A percentile compares a stretch with the other conserved stretches of the same genome.
phyloP scores from a whole-genome alignment of 2,888 invertebrate species.

The Palloptera scutellata region DNA sequence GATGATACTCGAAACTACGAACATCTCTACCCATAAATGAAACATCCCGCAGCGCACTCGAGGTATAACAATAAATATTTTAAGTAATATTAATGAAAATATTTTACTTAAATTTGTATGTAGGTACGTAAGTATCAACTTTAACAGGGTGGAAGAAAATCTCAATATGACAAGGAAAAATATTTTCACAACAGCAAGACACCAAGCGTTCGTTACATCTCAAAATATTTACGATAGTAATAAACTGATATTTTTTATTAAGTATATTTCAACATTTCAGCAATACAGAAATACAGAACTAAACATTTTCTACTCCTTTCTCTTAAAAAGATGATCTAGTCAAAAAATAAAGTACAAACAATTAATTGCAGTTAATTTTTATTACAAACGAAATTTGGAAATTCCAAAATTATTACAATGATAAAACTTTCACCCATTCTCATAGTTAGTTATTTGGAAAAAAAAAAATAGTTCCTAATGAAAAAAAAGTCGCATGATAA shows the following conservation, averaged over 20 bases:
- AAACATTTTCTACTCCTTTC: slow-evolving; percentile 19
- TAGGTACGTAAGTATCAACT: too few relatives aligned
- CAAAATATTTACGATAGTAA: slow-evolving; percentile 32
- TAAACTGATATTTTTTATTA: slow-evolving; percentile 26
- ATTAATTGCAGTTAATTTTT: slow-evolving; percentile 31
- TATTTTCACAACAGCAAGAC: too few relatives aligned
- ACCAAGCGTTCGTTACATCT: neutral
- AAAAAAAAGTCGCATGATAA: too few relatives aligned
- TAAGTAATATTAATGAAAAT: too few relatives aligned
- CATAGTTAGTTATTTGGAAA: neutral
- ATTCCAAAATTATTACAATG: neutral
- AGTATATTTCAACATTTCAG: slow-evolving; percentile 11
- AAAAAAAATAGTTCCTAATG: too few relatives aligned
- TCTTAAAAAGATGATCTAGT: slow-evolving; percentile 7
- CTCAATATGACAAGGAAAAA: too few relatives aligned
- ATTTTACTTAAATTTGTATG: too few relatives aligned
- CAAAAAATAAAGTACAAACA: slow-evolving; percentile 1
- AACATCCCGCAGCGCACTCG: too few relatives aligned
- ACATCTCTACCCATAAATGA: too few relatives aligned
- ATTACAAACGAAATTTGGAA: slow-evolving; percentile 10
- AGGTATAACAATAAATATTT: too few relatives aligned
- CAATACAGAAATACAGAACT: neutral
- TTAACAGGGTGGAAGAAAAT: too few relatives aligned
- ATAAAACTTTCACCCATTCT: slow-evolving; percentile 2
- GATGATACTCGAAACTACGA: too few relatives aligned